These are phyloP conservation scores for Aplochiton taeniatus DNA, from an alignment of 2,797 vertebrate species.

Conservation along the genomic window DNA sequence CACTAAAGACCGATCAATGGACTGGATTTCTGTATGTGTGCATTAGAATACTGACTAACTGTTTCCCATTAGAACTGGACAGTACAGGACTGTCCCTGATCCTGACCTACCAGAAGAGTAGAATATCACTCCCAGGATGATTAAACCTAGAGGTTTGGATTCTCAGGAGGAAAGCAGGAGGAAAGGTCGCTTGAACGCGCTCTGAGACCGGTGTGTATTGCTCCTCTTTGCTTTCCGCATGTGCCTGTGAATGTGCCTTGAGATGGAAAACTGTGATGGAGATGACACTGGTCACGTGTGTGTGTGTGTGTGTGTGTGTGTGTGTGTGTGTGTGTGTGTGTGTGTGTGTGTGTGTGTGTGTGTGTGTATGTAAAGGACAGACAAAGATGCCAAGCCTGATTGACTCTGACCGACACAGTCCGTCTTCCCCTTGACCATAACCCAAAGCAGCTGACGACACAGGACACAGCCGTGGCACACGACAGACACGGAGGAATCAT, in stretches of 20 bases:
- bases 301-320: constrained; percentile 18
- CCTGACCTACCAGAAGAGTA: constrained; percentile 24
- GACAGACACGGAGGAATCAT: too few relatives aligned
- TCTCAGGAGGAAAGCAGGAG: too few relatives aligned
- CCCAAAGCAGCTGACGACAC: background rate
- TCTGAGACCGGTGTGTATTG: constrained; percentile 10
- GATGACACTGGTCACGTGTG: constrained; percentile 29
- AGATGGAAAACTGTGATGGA: constrained; percentile 44
- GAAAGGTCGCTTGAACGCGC: constrained; percentile 1
- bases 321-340: constrained; percentile 1
- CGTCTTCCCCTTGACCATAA: constrained; percentile 15
- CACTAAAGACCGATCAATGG: too few relatives aligned
- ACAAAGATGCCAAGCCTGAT: constrained; percentile 38
- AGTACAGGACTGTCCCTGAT: too few relatives aligned
- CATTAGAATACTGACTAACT: too few relatives aligned
- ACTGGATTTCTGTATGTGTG: too few relatives aligned
- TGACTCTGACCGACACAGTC: constrained; percentile 35
- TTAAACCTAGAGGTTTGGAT: too few relatives aligned
- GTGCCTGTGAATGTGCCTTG: constrained; percentile 15
- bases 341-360: background rate
- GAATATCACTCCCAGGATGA: constrained; percentile 1
- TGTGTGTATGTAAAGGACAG: constrained; percentile 16
- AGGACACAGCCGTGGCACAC: too few relatives aligned
- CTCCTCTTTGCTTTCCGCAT: constrained; percentile 30
- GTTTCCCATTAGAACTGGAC: too few relatives aligned